phyloP scores from a whole-genome alignment of 1,140 invertebrate species.

The Drosophila serrata region DNA sequence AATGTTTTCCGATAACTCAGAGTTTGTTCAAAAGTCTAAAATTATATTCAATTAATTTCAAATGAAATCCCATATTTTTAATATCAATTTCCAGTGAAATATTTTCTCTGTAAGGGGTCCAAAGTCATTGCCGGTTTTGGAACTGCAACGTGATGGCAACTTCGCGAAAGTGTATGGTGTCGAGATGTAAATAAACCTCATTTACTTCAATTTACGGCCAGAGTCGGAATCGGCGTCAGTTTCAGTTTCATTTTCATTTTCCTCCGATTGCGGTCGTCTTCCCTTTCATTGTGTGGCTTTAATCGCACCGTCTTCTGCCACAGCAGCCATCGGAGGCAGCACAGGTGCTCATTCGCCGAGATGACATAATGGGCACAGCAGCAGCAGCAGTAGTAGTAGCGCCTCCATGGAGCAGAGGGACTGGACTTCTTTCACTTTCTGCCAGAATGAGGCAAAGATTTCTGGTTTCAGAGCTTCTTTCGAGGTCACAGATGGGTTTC shows the following conservation, averaged over 20 bases:
- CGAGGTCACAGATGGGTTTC: conserved; percentile 41
- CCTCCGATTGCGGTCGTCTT: conserved; percentile 44
- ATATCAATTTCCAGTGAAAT: background rate
- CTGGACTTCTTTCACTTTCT: conserved; percentile 54
- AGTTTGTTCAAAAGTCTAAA: background rate
- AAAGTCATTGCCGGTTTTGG: conserved; percentile 40
- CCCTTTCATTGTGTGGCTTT: conserved; percentile 44
- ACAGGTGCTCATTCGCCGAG: conserved; percentile 27
- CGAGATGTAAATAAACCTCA: conserved; percentile 70
- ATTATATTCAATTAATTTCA: background rate
- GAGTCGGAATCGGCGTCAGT: conserved; percentile 17
- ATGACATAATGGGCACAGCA: conserved; percentile 47
- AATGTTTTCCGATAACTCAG: no score
- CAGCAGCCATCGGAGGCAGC: background rate
- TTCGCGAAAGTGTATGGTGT: conserved; percentile 62
- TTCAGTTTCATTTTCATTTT: conserved; percentile 58
- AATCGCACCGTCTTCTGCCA: conserved; percentile 12
- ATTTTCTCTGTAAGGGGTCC: conserved; percentile 15
- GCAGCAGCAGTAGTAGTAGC: background rate
- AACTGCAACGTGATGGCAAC: conserved; percentile 20
- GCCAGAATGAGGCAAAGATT: conserved; percentile 35
- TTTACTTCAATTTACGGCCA: conserved; percentile 71
- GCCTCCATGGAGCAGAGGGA: background rate
- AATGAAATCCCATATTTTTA: background rate
- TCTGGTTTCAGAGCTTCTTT: conserved; percentile 38